Conservation (phyloP, 2,797 vertebrate species). For the Hozukius guyotensis region DNA sequence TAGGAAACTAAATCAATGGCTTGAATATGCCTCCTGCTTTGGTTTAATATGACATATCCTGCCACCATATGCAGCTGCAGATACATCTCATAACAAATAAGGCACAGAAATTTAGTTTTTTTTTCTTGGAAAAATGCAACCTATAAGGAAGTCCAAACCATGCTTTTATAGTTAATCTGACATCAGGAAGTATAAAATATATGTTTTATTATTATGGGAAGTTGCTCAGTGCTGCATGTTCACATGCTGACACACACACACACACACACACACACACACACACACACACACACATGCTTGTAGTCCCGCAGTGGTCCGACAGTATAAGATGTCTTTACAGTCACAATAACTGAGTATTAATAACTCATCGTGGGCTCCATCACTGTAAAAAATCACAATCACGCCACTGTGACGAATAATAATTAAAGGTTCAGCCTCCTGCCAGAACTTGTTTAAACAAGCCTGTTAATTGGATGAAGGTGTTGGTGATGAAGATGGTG, state of each 20-base stretch:
- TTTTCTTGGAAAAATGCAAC: not conserved
- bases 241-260: slow-evolving; percentile 35
- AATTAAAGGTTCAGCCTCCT: slow-evolving; percentile 61
- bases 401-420: slow-evolving; percentile 58
- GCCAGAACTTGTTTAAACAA: slow-evolving; percentile 70
- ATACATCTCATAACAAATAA: not conserved
- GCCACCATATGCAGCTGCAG: not conserved
- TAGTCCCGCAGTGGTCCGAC: slow-evolving; percentile 63
- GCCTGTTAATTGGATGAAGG: slow-evolving; percentile 77
- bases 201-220: slow-evolving; percentile 22
- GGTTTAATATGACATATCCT: slow-evolving; percentile 22
- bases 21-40: slow-evolving; percentile 13
- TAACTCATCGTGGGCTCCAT: slow-evolving; percentile 51
- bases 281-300: slow-evolving; percentile 33
- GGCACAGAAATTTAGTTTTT: not conserved
- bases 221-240: slow-evolving; percentile 52
- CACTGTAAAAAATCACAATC: slow-evolving; percentile 26
- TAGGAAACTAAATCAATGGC: slow-evolving; percentile 3
- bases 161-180: not conserved
- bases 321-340: slow-evolving; percentile 33
- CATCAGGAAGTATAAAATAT: not conserved
- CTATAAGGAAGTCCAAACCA: not conserved
- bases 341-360: slow-evolving; percentile 53
- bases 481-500: slow-evolving; percentile 70
- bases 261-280: not conserved